Evolutionary conservation across 2,113 vertebrate genomes (phyloP).

Genomic region (Cacatua alba): DNA sequence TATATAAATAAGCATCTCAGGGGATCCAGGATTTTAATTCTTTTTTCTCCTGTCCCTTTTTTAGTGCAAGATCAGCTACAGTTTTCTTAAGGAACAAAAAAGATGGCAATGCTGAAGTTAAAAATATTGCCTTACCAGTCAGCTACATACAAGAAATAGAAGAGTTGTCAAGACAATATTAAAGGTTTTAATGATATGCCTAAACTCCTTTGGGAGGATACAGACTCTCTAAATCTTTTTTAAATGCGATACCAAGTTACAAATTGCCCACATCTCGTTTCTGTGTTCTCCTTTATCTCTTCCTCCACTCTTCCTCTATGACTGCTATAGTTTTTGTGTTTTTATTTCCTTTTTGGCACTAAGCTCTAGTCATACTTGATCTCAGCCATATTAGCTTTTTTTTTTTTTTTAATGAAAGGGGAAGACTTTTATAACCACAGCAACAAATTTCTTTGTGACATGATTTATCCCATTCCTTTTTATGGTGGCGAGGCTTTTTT

Average conservation of each 20-base stretch:
- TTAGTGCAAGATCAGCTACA: neutral
- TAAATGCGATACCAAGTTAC: neutral
- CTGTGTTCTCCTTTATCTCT: conserved; percentile 37
- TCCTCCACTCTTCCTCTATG: conserved; percentile 30
- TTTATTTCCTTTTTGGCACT: conserved; percentile 18
- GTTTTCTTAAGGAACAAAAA: neutral
- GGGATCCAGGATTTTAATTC: neutral
- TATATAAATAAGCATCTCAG: neutral
- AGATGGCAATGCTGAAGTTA: neutral
- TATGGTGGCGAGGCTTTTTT: neutral
- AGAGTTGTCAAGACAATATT: neutral
- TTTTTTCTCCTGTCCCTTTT: neutral
- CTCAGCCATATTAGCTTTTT: neutral
- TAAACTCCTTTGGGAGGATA: neutral
- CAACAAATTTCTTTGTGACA: conserved; percentile 10
- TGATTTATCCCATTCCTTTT: conserved; percentile 23
- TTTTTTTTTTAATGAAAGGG: neutral
- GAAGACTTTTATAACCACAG: conserved; percentile 5
- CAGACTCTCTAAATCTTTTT: neutral
- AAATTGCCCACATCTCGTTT: neutral
- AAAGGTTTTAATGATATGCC: conserved; percentile 20
- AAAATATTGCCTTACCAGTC: neutral
- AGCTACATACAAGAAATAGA: conserved; percentile 1
- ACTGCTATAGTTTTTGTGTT: neutral
- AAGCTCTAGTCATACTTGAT: neutral